These are phyloP conservation scores for Heterodera filipjevi DNA, from an alignment of 2,888 invertebrate species.

Conservation along the genomic window DNA sequence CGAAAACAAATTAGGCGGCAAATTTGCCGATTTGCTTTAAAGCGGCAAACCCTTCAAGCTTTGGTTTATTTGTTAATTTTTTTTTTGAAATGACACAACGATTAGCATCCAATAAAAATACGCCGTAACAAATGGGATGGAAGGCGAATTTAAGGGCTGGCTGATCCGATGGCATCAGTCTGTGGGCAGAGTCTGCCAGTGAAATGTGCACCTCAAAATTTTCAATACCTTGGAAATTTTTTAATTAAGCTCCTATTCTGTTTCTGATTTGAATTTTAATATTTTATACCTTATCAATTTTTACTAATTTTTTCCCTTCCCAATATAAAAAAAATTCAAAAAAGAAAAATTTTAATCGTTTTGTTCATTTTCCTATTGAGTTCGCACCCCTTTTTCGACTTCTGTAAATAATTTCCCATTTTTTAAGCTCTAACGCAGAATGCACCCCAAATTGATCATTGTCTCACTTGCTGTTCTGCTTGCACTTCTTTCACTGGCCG, in stretches of 20 bases:
- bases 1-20: conserved; percentile 12
- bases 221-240: not conserved
- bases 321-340: no score
- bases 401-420: not conserved
- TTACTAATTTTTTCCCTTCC: no score
- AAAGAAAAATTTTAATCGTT: no score
- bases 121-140: not conserved
- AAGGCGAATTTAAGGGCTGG: not conserved
- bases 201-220: not conserved
- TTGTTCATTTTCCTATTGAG: no score
- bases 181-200: not conserved
- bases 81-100: not conserved
- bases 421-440: no score
- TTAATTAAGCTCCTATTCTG: no score
- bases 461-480: not conserved
- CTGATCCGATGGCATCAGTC: not conserved
- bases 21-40: not conserved
- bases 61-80: not conserved
- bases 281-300: no score
- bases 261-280: no score
- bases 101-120: not conserved
- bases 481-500: conserved; percentile 9
- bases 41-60: not conserved
- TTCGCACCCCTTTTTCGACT: not conserved
- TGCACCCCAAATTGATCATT: not conserved